Evolutionary conservation across 1,140 invertebrate species (phyloP).

Genomic region (Heliconius hewitsoni): DNA sequence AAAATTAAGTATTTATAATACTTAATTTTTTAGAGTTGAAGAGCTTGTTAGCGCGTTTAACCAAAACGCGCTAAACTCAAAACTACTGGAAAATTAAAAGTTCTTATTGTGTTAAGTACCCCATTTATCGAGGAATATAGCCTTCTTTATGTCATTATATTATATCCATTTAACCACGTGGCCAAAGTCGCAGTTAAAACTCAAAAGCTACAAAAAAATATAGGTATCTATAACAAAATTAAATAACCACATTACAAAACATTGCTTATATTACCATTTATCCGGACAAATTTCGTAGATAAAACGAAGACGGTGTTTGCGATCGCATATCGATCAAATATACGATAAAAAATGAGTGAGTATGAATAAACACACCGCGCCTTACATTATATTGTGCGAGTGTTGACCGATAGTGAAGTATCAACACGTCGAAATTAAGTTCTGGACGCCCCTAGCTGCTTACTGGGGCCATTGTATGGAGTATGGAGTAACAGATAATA

Average conservation of each 20-base stretch:
- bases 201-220: too few relatives aligned
- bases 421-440: slow-evolving; percentile 40
- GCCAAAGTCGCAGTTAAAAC: too few relatives aligned
- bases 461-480: background rate
- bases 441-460: slow-evolving; percentile 30
- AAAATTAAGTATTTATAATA: too few relatives aligned
- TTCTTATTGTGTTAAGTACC: too few relatives aligned
- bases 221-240: slow-evolving; percentile 5
- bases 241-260: slow-evolving; percentile 26
- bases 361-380: slow-evolving; percentile 52
- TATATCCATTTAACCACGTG: too few relatives aligned
- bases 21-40: too few relatives aligned
- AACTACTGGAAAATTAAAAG: too few relatives aligned
- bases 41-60: too few relatives aligned
- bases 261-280: slow-evolving; percentile 37
- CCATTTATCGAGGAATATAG: too few relatives aligned
- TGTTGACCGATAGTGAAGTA: slow-evolving; percentile 57
- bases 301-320: slow-evolving; percentile 45
- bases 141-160: too few relatives aligned
- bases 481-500: background rate
- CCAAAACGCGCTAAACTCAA: too few relatives aligned
- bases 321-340: slow-evolving; percentile 50
- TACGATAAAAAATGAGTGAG: slow-evolving; percentile 59
- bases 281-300: slow-evolving; percentile 34
- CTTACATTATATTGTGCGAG: slow-evolving; percentile 54